A percentile compares a stretch with the other conserved stretches of the same genome.
phyloP scores from a whole-genome alignment of 2,113 vertebrate genomes.

The Crotalus helleri region DNA sequence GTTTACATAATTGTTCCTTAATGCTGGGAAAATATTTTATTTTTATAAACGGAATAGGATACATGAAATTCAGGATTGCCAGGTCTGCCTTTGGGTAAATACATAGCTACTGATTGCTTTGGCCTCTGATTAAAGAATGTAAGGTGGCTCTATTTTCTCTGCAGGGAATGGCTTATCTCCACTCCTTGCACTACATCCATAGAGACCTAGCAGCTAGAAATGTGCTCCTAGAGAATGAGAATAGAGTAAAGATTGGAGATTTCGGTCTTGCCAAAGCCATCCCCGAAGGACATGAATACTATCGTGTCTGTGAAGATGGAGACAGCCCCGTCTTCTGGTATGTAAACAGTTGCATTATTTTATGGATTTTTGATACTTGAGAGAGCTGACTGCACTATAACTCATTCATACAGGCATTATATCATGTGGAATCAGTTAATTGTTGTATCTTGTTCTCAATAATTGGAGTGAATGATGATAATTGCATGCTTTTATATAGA shows the following conservation, averaged over 20 bases:
- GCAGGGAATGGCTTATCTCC: slow-evolving; percentile 93
- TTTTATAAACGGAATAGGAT: background rate
- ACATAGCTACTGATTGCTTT: background rate
- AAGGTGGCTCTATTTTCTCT: background rate
- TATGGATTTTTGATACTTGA: background rate
- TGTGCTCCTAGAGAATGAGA: slow-evolving; percentile 85
- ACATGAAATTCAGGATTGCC: background rate
- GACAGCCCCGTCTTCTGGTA: slow-evolving; percentile 93
- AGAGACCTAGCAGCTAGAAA: slow-evolving; percentile 89
- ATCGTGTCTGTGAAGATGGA: slow-evolving; percentile 83
- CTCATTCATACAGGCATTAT: background rate
- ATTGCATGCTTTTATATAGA: background rate
- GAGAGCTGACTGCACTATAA: background rate
- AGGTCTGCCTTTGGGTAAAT: background rate
- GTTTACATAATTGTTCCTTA: background rate
- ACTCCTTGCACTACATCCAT: slow-evolving; percentile 84
- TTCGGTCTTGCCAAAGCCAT: slow-evolving; percentile 92
- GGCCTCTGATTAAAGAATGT: background rate
- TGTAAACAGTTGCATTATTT: slow-evolving; percentile 21
- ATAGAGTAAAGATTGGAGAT: slow-evolving; percentile 88
- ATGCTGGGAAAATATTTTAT: background rate
- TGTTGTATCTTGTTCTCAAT: background rate
- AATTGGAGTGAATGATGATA: background rate
- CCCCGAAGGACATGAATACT: slow-evolving; percentile 84
- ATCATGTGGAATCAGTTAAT: background rate